These are phyloP conservation scores for cattle (Bos taurus) DNA, from an alignment of 2,113 vertebrate species.

Conservation along the genomic window ARS-UCD2.0 NC_037339.1:60887001-60887500, in stretches of 20 bases:
- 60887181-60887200: too few species aligned
- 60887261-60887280: background rate
- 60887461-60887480: accelerated
- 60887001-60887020: too few species aligned
- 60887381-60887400: background rate
- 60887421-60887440: too few species aligned
- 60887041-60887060: too few species aligned
- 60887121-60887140: too few species aligned
- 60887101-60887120: too few species aligned
- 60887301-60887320: background rate
- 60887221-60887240: background rate
- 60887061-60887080: too few species aligned
- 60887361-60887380: background rate
- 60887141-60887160: too few species aligned
- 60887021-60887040: too few species aligned
- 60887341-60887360: background rate
- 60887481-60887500: too few species aligned
- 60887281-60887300: background rate
- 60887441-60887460: accelerated
- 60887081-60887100: too few species aligned
- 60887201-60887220: background rate
- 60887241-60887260: background rate
- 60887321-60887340: background rate
- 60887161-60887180: too few species aligned
- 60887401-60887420: background rate